Base-by-base conservation (phyloP, 1,140 invertebrate genomes). In the Bombus impatiens region DNA sequence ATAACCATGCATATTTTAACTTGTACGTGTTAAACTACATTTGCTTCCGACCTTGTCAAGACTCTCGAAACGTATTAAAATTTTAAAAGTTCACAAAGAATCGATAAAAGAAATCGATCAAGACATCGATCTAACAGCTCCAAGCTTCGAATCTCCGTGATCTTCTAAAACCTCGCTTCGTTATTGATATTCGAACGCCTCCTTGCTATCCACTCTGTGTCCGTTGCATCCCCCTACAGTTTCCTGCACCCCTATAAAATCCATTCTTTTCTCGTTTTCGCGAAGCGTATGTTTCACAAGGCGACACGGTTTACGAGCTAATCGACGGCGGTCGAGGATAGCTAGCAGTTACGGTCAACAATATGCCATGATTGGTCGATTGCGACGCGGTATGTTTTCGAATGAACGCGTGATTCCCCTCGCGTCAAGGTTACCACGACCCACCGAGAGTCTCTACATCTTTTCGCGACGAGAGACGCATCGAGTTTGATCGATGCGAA, bases 321-420 rank as follows among this genome's bases (percentile, higher is more conserved):
- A 78, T 78, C 5, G 32, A 8, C 40, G 13, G 22, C 22, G 40
- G 9, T 44, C 10, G 32, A 67, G 22, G 35, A 32, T 0, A 9
- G 59, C 25, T 35, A 3, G 12, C 10, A 10, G 40, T 42, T 8
- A 35, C 18, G 28, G 40, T 82, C 35, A 53, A 53, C 47, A 22
- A 53, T 53, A 1, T 53, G n/a, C 32, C 2, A 67, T 67, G 82
- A 88, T 62, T 82, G 59, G 80, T 28, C 35, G 35, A 57, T 62
- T 32, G 67, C n/a, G 75, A 68, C 35, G 78, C 74, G n/a, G n/a
- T 37, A 68, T 67, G 47, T 44, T 5, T 68, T n/a, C 74, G 44
- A 78, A 59, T 25, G 47, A 53, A 59, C 3, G 5, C 8, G 82
- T 78, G 67, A 76, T 89, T 88, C 32, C 65, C 67, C 87, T 35